Evolutionary conservation across 2,888 invertebrate genomes (phyloP).

Genomic region (Orthosia incerta): DNA sequence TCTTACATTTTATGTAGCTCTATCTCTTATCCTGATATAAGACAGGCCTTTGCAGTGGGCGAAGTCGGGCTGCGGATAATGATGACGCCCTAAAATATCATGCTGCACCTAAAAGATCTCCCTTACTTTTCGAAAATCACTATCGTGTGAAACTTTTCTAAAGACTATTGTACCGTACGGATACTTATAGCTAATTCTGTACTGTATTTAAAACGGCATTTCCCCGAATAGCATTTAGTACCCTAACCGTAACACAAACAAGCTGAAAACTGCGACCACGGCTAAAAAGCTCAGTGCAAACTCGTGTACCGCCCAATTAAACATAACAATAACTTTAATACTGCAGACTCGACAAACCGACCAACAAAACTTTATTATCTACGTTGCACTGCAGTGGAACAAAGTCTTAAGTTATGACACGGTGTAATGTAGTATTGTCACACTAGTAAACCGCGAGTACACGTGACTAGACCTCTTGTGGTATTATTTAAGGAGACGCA

Average conservation of each 20-base stretch:
- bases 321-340: conserved; percentile 28
- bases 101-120: too few species aligned
- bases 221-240: neutral
- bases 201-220: too few species aligned
- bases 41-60: too few species aligned
- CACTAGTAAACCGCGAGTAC: conserved; percentile 18
- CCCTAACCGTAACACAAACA: neutral
- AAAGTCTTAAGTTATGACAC: neutral
- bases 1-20: too few species aligned
- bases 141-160: too few species aligned
- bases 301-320: conserved; percentile 21
- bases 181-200: too few species aligned
- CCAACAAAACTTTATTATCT: conserved; percentile 5
- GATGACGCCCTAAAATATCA: too few species aligned
- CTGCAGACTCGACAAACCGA: conserved; percentile 4
- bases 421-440: conserved; percentile 20
- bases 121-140: too few species aligned
- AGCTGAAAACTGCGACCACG: neutral
- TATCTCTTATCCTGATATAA: too few species aligned
- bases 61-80: too few species aligned
- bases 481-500: conserved; percentile 31
- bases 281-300: conserved; percentile 24
- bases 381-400: conserved; percentile 30
- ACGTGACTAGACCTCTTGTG: conserved; percentile 31
- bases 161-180: too few species aligned